Base-by-base conservation (phyloP, 2,113 vertebrate genomes). In the Archocentrus centrarchus region DNA sequence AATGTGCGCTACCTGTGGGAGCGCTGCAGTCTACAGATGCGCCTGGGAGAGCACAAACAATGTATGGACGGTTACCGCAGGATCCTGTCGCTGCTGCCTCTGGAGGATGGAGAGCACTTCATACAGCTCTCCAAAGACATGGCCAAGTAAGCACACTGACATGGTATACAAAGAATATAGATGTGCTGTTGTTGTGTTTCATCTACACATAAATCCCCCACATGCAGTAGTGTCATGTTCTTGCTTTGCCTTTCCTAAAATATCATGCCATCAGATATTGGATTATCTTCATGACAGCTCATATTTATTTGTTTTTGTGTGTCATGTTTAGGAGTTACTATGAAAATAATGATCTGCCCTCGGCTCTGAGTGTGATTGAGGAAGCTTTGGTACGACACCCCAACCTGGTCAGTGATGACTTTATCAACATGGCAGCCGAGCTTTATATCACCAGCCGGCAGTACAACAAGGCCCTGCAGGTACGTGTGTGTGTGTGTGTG, bases 1-100 rank as follows among this genome's bases (percentile, higher is more conserved):
- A 99, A 99, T 1, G 97, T 99, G 22, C 97, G 97, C 60, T 99
- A 97, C 41, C 93, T 99, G n/a, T 99, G 98, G 98, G 98, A 99
- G 80, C 96, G 98, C 77, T 98, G 96, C 3, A 98, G 96, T 88
- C 97, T 99, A 13, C 98, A 99, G 32, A 97, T 99, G 83, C 97
- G 98, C 83, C 73, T 99, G 76, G 98, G 98, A 0, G 98, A 99
- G 7, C 98, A 99, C 86, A 98, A 97, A 87, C 95, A 97, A 92
- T 99, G 98, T 22, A 99, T 99, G 98, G 98, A 99, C 2, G 98
- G 98, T 39, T 99, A 99, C 89, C 95, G 98, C 75, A 96, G 96
- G 30, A 97, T 99, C 91, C 92, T 99, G 59, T 97, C 97, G 1
- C 96, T 99, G 50, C 95, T 99, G 86, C 97, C 98, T 5, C 94